Evolutionary conservation across 2,888 invertebrate genomes (phyloP), one percentile per base, ranked within the genome.

Genomic region (Caenorhabditis doughertyi): DNA sequence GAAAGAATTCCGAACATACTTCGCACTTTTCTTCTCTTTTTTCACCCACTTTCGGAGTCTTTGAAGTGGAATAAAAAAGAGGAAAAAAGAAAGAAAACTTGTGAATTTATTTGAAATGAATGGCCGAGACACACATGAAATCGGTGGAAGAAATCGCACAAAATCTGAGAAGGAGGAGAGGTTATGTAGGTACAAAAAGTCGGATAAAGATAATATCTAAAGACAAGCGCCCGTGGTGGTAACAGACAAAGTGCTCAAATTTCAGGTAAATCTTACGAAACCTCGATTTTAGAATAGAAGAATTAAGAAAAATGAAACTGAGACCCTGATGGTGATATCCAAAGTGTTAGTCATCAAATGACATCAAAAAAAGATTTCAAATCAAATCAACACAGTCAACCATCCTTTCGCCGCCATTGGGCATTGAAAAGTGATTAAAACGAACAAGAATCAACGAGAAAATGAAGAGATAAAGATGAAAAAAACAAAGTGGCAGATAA

Each of bases 31-130:
- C 25, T 25, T 18, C n/a, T 5, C 2, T 18, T 47, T 65, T 65
- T 65, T 65, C 65, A 51, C 65, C 49, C 47, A 51, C 35, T 65
- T 65, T 65, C 51, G 32, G 32, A 65, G 23, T 49, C 49, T 65
- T 65, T 65, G 23, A 65, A 65, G 65, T 65, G 65, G 65, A 65
- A 65, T 51, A 13, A 51, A 65, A 65, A 60, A n/a, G 18, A 35
- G 32, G 23, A 51, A 64, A 23, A 64, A 27, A 11, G 4, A 23
- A 23, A 29, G 35, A 21, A 65, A 65, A 51, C 32, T 47, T 51
- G 55, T 55, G 55, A 29, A 55, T 55, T 29, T 27, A 29, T 29
- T 18, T 2, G 32, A 35, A 32, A 29, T 51, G 51, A 65, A 35
- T 65, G 65, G 39, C 51, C 49, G 64, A 47, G 13, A 65, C 35